phyloP scores from a whole-genome alignment of 2,113 vertebrate genomes.

The Ranitomeya variabilis region DNA sequence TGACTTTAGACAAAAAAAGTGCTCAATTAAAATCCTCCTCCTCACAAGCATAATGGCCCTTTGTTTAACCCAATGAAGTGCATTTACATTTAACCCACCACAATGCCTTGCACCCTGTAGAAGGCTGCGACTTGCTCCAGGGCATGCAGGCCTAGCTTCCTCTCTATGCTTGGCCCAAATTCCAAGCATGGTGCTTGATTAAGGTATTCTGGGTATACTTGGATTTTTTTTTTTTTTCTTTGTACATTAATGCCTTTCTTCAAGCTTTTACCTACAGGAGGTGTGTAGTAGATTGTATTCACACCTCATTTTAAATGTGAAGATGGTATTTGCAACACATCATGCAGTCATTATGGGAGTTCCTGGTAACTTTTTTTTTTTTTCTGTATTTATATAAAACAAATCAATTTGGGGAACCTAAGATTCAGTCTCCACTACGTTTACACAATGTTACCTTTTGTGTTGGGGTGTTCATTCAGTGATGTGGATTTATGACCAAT shows the following conservation, averaged over 20 bases:
- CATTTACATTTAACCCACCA: background rate
- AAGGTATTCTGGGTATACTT: constrained; percentile 24
- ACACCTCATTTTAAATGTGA: background rate
- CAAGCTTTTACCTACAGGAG: background rate
- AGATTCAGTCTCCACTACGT: background rate
- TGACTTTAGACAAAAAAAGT: background rate
- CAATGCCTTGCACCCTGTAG: constrained; percentile 34
- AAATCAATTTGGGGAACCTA: background rate
- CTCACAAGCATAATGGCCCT: constrained; percentile 17
- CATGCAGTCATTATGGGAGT: background rate
- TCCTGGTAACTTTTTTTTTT: background rate
- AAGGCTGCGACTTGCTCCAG: constrained; percentile 26
- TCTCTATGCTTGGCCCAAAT: constrained; percentile 7
- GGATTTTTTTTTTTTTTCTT: background rate
- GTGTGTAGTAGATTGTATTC: constrained; percentile 1
- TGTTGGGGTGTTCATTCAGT: background rate
- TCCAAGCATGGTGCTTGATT: background rate
- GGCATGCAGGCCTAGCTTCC: background rate
- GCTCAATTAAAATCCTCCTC: background rate
- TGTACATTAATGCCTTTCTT: background rate
- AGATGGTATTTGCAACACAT: background rate
- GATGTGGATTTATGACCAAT: background rate
- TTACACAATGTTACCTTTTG: background rate
- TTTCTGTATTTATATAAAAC: background rate
- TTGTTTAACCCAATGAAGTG: constrained; percentile 8